Evolutionary conservation across 1,140 invertebrate genomes (phyloP).

Genomic region (Drosophila truncata): DNA sequence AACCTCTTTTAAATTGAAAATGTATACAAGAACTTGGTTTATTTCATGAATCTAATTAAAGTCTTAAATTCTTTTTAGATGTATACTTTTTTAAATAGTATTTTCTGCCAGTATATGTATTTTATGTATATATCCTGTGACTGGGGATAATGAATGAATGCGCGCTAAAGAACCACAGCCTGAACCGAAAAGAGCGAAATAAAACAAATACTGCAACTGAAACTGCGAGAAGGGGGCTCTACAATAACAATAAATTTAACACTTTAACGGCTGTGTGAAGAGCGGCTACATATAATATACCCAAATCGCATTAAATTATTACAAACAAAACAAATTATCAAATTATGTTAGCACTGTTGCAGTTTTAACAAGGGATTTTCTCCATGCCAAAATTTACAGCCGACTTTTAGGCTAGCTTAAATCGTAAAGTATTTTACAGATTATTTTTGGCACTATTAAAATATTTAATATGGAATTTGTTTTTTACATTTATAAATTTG

Average conservation of each 20-base stretch:
- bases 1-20: too few species aligned
- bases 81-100: background rate
- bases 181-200: constrained; percentile 62
- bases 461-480: background rate
- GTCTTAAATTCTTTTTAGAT: background rate
- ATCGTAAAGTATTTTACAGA: background rate
- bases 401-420: constrained; percentile 10
- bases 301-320: constrained; percentile 44
- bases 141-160: constrained; percentile 76
- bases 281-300: constrained; percentile 19
- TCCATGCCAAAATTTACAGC: background rate
- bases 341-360: constrained; percentile 1
- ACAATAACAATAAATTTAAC: constrained; percentile 79
- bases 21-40: background rate
- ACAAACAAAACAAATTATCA: constrained; percentile 33
- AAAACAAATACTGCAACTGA: constrained; percentile 76
- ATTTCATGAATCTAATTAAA: background rate
- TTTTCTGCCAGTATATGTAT: background rate
- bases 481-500: background rate
- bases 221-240: constrained; percentile 37
- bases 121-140: constrained; percentile 21
- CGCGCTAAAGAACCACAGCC: constrained; percentile 77
- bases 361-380: constrained; percentile 9
- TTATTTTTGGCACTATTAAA: background rate
- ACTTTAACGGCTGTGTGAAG: constrained; percentile 74